A percentile compares a stretch with the other conserved stretches of the same genome.
phyloP scores from a whole-genome alignment of 2,113 vertebrate genomes.

The Campylomormyrus numenius region DNA sequence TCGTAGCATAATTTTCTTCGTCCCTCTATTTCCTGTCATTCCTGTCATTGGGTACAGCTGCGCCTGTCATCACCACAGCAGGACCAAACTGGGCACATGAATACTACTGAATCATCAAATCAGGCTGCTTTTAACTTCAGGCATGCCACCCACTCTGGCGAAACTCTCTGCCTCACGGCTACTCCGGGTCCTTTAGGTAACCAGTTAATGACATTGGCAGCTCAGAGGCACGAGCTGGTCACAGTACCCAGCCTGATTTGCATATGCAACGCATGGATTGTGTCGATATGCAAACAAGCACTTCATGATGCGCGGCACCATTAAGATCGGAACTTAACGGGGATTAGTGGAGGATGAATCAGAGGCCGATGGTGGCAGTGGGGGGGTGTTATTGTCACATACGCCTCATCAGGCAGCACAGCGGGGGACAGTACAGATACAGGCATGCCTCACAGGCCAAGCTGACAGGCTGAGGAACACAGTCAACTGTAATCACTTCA shows the following conservation, averaged over 20 bases:
- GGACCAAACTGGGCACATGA: background rate
- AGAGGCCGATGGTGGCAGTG: background rate
- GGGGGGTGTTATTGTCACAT: background rate
- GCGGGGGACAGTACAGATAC: background rate
- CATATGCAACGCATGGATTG: background rate
- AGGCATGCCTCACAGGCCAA: background rate
- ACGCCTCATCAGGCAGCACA: background rate
- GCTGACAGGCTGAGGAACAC: background rate
- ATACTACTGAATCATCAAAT: background rate
- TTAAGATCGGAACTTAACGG: background rate
- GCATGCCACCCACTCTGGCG: background rate
- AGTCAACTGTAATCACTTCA: background rate
- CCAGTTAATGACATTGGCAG: background rate
- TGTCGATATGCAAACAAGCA: background rate
- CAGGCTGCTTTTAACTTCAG: background rate
- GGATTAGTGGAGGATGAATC: background rate
- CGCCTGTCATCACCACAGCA: background rate
- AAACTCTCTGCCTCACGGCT: background rate
- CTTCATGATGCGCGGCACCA: background rate
- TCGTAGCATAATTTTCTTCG: background rate
- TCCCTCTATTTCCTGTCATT: background rate
- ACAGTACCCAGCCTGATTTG: background rate
- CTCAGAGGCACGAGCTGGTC: background rate
- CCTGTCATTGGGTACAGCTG: background rate
- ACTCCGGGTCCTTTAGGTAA: background rate